These are phyloP conservation scores for Drosophila gaucha DNA, from an alignment of 2,888 invertebrate genomes.

Conservation along the genomic window DNA sequence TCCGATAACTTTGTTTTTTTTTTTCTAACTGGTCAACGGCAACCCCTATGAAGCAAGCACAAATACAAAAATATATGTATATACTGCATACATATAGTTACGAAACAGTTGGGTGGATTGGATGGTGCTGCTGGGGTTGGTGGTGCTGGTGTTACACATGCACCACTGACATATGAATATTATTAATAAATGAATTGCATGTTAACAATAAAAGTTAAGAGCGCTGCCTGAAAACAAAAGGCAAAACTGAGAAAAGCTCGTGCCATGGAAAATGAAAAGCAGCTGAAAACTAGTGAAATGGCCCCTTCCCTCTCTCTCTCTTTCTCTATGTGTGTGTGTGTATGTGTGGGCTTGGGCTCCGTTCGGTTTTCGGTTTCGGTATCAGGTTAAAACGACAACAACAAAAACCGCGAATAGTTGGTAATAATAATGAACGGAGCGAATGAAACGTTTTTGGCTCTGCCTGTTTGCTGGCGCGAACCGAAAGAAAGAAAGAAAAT, in stretches of 20 bases:
- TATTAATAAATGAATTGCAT: constrained; percentile 79
- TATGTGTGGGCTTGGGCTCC: constrained; percentile 44
- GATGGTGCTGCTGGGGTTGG: neutral
- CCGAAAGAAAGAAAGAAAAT: constrained; percentile 26
- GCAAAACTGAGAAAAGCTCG: constrained; percentile 49
- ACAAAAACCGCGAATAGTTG: constrained; percentile 69
- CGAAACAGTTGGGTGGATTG: neutral
- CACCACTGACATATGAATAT: constrained; percentile 67
- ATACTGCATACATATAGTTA: neutral
- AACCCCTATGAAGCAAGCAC: constrained; percentile 15
- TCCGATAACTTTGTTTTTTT: too few relatives aligned
- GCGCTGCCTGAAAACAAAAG: constrained; percentile 47
- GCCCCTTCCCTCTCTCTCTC: neutral
- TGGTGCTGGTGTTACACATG: constrained; percentile 27
- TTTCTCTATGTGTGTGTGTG: constrained; percentile 6
- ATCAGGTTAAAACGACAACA: constrained; percentile 66
- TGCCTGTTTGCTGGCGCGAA: constrained; percentile 51
- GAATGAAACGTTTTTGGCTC: constrained; percentile 63
- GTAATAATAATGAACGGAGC: constrained; percentile 74
- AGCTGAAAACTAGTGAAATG: constrained; percentile 66
- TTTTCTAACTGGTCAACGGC: constrained; percentile 24
- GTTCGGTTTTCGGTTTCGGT: constrained; percentile 69
- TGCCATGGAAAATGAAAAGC: constrained; percentile 65
- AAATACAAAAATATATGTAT: neutral
- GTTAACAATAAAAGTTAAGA: constrained; percentile 76